These are phyloP conservation scores for Elaphurus davidianus DNA, from an alignment of 2,113 vertebrate species.

Conservation along the genomic window DNA sequence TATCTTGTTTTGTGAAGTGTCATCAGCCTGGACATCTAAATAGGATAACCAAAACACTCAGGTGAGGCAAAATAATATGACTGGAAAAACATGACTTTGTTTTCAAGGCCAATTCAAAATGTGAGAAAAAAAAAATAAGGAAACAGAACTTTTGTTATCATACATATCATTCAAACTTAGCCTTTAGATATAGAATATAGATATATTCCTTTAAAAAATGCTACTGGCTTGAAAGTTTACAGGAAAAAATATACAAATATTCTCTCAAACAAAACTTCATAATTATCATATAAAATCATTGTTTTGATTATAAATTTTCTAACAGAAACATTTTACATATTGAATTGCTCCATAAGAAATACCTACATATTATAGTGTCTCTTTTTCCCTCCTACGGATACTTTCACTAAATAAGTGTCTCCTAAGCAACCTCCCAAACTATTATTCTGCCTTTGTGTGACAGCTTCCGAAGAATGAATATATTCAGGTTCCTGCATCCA, in stretches of 20 bases:
- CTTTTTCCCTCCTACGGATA: neutral
- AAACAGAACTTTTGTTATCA: neutral
- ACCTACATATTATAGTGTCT: neutral
- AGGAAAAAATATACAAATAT: neutral
- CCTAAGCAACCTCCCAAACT: neutral
- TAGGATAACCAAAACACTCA: neutral
- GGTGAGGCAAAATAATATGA: neutral
- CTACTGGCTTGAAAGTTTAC: neutral
- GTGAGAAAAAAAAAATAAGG: neutral
- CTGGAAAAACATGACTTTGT: neutral
- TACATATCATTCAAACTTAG: neutral
- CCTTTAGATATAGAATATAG: neutral
- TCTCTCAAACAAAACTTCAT: neutral
- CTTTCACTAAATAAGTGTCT: neutral
- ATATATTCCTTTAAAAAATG: neutral
- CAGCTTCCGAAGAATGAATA: neutral
- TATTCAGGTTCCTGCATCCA: neutral
- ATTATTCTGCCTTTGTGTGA: constrained; percentile 20
- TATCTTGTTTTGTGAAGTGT: neutral
- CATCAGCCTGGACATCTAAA: neutral
- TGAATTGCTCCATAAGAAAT: neutral
- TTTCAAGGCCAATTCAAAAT: neutral
- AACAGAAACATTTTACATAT: neutral
- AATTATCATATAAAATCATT: neutral
- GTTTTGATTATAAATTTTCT: neutral